Evolutionary conservation across 2,797 vertebrate species (phyloP), one percentile per base, ranked within the genome.

Genomic region (Anisognathus igniventris): DNA sequence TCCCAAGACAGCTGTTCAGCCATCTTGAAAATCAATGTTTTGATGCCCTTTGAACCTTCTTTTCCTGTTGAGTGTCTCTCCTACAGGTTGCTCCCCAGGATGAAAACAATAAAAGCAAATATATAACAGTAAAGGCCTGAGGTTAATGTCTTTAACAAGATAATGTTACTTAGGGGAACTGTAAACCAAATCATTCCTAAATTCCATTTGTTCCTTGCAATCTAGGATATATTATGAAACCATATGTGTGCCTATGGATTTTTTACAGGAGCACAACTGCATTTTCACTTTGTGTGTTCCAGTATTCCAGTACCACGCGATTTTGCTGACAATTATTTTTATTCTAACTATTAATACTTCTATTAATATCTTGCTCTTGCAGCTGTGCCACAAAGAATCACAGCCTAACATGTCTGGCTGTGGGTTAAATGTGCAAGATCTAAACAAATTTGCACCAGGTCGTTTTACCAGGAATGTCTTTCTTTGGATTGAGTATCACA

Each of bases 1-100:
- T 98, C 98, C 98, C 97, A 95, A 97, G 96, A 95, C 96, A 96
- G 97, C 96, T 92, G 57, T 86, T 96, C 96, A 95, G 97, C 98
- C 98, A 98, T 98, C 97, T 98, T 98, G 97, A 98, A 98, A 98
- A 97, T 97, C 96, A 98, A 96, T 98, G 97, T 98, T 98, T 98
- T 98, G 96, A 97, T 97, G 98, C 98, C 98, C 97, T 98, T 53
- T 97, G 96, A 98, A 97, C 98, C 92, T 94, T 93, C 95, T 93
- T 92, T 97, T 95, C 88, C 96, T 97, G 95, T 94, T 93, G 96
- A 98, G 96, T 96, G 95, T 96, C 96, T 97, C 96, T 97, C 97
- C 97, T 97, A 95, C 95, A 97, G 97, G 97, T 97, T 96, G 95
- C 93, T 96, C 95, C 95, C 96, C 95, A 96, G 95, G 97, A 98